Evolutionary conservation across 2,888 invertebrate genomes (phyloP).

Genomic region (Lamellibrachia satsuma): DNA sequence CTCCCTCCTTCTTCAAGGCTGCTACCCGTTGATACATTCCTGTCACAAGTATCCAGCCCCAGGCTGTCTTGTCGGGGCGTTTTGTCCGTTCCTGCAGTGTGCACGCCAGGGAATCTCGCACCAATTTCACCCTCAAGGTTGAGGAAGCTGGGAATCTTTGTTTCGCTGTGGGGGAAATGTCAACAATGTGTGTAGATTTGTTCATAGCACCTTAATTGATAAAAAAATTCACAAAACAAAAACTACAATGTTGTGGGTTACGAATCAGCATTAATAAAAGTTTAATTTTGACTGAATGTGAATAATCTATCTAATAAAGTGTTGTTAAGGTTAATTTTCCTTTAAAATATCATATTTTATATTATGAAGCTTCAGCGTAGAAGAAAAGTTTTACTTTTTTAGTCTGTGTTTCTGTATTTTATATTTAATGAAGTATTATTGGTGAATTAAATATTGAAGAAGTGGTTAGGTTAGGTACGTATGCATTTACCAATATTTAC

Average conservation of each 20-base stretch:
- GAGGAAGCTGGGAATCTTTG: not conserved
- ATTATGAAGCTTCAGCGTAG: no score
- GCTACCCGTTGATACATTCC: not conserved
- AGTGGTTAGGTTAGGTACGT: no score
- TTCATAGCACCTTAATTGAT: not conserved
- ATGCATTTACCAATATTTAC: no score
- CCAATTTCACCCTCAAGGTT: not conserved
- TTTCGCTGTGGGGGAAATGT: not conserved
- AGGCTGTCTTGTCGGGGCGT: not conserved
- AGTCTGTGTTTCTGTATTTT: no score
- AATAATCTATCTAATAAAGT: not conserved
- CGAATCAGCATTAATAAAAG: not conserved
- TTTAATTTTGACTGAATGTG: not conserved
- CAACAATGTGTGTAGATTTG: not conserved
- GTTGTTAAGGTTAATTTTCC: no score
- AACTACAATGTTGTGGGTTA: not conserved
- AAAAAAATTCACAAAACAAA: not conserved
- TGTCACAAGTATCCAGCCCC: not conserved
- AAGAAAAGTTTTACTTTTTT: no score
- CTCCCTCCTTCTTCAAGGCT: not conserved
- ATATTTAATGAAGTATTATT: no score
- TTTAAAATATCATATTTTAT: no score
- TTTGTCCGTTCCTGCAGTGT: not conserved
- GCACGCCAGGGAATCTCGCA: not conserved
- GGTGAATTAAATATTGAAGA: no score